Evolutionary conservation across 1,140 invertebrate species (phyloP), one percentile per base, ranked within the genome.

Genomic region (Plutomurus gul): DNA sequence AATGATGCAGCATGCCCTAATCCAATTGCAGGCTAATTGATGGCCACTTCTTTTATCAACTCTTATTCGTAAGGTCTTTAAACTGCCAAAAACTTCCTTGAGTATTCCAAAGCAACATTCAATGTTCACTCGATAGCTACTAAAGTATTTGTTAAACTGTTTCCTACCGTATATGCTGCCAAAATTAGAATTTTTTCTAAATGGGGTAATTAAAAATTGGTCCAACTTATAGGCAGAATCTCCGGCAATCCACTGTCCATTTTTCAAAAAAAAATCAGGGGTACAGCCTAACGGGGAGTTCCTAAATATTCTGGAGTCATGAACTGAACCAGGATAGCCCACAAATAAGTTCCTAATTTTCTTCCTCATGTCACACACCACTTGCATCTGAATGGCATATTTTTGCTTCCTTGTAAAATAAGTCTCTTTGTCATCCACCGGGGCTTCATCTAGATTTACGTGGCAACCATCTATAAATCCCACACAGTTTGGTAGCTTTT

Each of bases 61-160:
- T 49, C 49, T 4, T 1, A 76, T 47, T 4, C 79, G 5, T 20
- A 80, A 36, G 11, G 49, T 75, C 22, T 80, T 80, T 20, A 80
- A 36, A 33, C 51, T 71, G 11, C 3, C 2, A 22, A 80, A 76
- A 0, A n/a, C 51, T 56, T 77, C 74, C 36, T 72, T 80, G 0
- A 80, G 60, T 0, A 71, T 39, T 30, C 79, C 79, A 51, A 65
- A 71, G 3, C n/a, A n/a, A 5, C 76, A 75, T 47, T 80, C 79
- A 56, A 80, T 73, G 8, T 72, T 76, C 18, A 77, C 79, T n/a
- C 79, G 33, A n/a, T 47, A 70, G 0, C 25, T n/a, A 7, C 40
- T 27, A 49, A 80, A 76, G 10, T 60, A 60, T 60, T 11, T 60
- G n/a, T 60, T 30, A 13, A 60, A 60, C n/a, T 8, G 4, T 13